Base-by-base conservation (phyloP, 2,113 vertebrate species). In the Lichenostomus cassidix region DNA sequence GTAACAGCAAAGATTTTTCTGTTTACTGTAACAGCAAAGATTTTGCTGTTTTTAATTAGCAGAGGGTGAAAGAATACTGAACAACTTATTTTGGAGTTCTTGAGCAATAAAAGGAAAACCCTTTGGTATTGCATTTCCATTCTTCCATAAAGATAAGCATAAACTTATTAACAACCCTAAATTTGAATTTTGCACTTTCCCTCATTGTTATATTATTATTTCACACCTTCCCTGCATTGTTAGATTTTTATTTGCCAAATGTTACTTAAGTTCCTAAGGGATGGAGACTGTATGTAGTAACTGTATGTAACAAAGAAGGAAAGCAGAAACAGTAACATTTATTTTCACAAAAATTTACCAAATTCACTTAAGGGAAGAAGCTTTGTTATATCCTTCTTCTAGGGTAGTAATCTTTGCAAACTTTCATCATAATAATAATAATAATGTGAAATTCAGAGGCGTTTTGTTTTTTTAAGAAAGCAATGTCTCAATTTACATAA, bases 251-350 rank as follows among this genome's bases (percentile, higher is more conserved):
- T 91, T 87, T 89, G 5, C 21, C 35, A 28, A 31, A 15, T 55
- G 7, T 46, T 87, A 17, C 5, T 56, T 77, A 6, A 10, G 1
- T 87, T 80, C 17, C 10, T 41, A 11, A 50, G 16, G 10, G 5
- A 3, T 0, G 4, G 42, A 9, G 29, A 47, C 9, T n/a, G 9
- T 29, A 11, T 41, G 10, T 33, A 31, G 11, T 35, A 49, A 9
- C 19, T 21, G 3, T 59, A 12, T 46, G 46, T 83, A 74, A 49
- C n/a, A 79, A 42, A 63, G 12, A 33, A 28, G 7, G 63, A 59
- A 71, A 76, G 15, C 23, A 60, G 41, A 35, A 62, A 59, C 21
- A 24, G 3, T 55, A 68, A 19, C 2, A 12, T 31, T 35, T 50
- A 1, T 46, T 85, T 75, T 77, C 11, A 41, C 19, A 41, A 31